A percentile compares a stretch with the other conserved stretches of the same genome.
Conservation (phyloP, 2,888 invertebrate species). For the Fragum whitleyi region DNA sequence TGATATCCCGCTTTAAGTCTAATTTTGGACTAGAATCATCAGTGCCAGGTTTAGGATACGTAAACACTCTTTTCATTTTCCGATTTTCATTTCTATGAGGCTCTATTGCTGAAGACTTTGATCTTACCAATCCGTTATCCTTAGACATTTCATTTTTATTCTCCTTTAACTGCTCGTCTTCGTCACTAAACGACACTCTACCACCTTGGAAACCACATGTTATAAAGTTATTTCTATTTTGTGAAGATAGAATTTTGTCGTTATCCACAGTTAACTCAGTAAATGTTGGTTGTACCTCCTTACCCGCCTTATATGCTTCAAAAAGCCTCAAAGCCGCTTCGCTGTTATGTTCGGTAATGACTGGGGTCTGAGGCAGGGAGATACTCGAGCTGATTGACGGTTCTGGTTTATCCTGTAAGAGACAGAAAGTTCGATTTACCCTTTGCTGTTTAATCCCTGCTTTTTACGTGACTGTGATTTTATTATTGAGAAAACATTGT, state of each 20-base stretch:
- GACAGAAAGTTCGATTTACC: too few species aligned
- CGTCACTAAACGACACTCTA: slow-evolving; percentile 38
- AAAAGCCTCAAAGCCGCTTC: slow-evolving; percentile 73
- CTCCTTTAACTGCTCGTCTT: background rate
- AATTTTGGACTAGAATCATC: background rate
- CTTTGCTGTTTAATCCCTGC: too few species aligned
- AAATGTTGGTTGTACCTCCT: slow-evolving; percentile 30
- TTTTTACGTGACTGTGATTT: too few species aligned
- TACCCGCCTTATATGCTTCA: slow-evolving; percentile 68
- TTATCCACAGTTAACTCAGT: background rate
- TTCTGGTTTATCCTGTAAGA: slow-evolving; percentile 13
- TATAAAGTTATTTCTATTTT: slow-evolving; percentile 18
- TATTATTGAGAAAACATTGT: too few species aligned
- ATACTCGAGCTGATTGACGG: background rate
- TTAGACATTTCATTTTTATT: background rate
- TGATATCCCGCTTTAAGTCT: background rate
- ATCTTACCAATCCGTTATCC: slow-evolving; percentile 6
- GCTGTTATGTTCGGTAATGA: slow-evolving; percentile 48
- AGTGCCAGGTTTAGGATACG: background rate
- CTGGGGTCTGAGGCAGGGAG: slow-evolving; percentile 52
- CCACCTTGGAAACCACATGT: slow-evolving; percentile 47
- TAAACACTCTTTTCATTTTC: slow-evolving; percentile 8
- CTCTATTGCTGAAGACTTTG: slow-evolving; percentile 23
- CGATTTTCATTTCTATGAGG: background rate
- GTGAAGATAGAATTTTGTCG: background rate